These are phyloP conservation scores for Ornithorhynchus anatinus DNA, from an alignment of 2,113 vertebrate species.

Conservation along the genomic window DNA sequence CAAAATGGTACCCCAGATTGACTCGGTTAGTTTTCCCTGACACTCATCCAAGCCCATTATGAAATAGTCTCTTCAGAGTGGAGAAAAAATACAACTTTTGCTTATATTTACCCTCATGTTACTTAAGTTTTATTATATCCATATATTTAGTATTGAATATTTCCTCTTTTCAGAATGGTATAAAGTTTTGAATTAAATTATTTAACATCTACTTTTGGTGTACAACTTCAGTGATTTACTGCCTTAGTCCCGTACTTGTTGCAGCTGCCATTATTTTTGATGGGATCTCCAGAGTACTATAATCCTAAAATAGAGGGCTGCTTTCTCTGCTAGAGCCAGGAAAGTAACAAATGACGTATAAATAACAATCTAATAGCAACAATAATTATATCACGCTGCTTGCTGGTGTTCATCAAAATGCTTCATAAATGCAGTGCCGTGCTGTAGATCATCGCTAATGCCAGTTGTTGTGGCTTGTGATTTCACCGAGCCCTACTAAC, in stretches of 20 bases:
- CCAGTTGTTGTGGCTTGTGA: background rate
- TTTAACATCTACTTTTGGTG: background rate
- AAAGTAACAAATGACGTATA: background rate
- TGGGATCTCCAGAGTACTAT: slow-evolving; percentile 1
- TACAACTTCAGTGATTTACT: background rate
- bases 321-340: background rate
- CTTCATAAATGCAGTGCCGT: slow-evolving; percentile 8
- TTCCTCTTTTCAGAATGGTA: slow-evolving; percentile 16
- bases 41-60: background rate
- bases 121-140: background rate
- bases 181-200: slow-evolving; percentile 12
- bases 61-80: background rate
- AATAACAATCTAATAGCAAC: slow-evolving; percentile 38
- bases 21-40: background rate
- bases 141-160: background rate
- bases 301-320: background rate
- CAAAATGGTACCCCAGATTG: background rate
- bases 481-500: background rate
- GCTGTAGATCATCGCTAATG: background rate
- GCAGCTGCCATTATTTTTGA: background rate
- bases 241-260: background rate
- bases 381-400: slow-evolving; percentile 11
- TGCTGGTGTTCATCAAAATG: slow-evolving; percentile 37
- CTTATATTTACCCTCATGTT: slow-evolving; percentile 14
- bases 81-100: background rate